phyloP scores from a whole-genome alignment of 2,113 vertebrate species.

The Falco punctatus region DNA sequence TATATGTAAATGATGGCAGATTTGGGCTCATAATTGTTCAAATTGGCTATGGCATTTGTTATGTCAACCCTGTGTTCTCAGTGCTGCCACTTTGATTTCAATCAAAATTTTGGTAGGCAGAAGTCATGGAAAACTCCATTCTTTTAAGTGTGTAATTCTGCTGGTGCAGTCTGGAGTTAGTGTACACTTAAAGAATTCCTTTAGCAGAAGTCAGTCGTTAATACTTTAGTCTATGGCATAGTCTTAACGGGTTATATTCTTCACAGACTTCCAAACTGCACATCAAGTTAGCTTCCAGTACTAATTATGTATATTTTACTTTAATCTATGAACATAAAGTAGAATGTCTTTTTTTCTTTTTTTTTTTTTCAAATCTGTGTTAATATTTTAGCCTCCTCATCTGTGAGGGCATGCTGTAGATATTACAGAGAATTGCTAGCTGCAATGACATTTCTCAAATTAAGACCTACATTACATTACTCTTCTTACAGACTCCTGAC shows the following conservation, averaged over 20 bases:
- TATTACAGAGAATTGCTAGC: background rate
- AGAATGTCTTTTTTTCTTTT: background rate
- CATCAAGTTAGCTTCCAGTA: background rate
- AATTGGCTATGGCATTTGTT: constrained; percentile 60
- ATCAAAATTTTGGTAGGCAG: constrained; percentile 47
- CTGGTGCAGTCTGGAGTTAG: background rate
- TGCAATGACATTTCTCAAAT: background rate
- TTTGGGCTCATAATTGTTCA: constrained; percentile 58
- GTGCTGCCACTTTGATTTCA: constrained; percentile 60
- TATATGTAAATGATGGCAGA: constrained; percentile 50
- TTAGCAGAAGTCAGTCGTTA: background rate
- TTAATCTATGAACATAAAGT: background rate
- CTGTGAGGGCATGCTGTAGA: background rate
- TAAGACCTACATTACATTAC: background rate
- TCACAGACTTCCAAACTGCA: background rate
- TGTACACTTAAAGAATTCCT: background rate
- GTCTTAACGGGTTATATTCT: background rate
- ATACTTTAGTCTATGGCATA: background rate
- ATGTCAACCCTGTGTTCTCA: constrained; percentile 62
- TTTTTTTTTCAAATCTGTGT: background rate
- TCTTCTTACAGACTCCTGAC: background rate
- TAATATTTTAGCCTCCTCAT: background rate
- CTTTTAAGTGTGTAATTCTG: background rate
- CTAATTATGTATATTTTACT: background rate
- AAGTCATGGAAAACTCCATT: constrained; percentile 27